Conservation (phyloP, 2,888 invertebrate species). For the Drosophila melanocephala region DNA sequence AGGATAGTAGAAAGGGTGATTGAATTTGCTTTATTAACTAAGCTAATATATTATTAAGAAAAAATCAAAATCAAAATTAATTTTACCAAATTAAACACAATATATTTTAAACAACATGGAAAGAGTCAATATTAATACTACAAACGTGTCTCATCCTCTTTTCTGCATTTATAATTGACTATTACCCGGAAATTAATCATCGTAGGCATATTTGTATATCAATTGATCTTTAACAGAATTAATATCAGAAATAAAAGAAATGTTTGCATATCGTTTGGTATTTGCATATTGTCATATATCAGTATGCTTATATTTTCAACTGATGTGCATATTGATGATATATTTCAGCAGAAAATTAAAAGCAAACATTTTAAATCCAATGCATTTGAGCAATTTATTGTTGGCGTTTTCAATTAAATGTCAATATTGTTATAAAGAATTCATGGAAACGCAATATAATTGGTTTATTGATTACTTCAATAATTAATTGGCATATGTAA, state of each 20-base stretch:
- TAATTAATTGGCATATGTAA: background rate
- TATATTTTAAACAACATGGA: background rate
- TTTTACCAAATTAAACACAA: background rate
- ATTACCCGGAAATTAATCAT: background rate
- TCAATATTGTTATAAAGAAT: background rate
- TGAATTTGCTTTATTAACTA: background rate
- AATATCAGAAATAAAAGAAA: background rate
- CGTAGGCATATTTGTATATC: background rate
- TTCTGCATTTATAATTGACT: background rate
- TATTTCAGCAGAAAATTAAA: background rate
- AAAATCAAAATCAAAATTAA: background rate
- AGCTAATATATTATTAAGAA: background rate
- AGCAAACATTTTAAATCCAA: background rate
- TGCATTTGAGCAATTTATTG: background rate
- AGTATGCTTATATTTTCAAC: background rate
- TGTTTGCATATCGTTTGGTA: background rate
- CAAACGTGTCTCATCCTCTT: background rate
- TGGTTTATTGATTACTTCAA: background rate
- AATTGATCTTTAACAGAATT: background rate
- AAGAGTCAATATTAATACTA: background rate
- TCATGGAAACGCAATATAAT: background rate
- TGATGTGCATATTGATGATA: background rate
- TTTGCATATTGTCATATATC: background rate
- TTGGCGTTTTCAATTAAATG: too few species aligned
- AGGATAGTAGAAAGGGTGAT: background rate